Conservation (phyloP, 2,888 invertebrate genomes). For the Teleogryllus oceanicus region DNA sequence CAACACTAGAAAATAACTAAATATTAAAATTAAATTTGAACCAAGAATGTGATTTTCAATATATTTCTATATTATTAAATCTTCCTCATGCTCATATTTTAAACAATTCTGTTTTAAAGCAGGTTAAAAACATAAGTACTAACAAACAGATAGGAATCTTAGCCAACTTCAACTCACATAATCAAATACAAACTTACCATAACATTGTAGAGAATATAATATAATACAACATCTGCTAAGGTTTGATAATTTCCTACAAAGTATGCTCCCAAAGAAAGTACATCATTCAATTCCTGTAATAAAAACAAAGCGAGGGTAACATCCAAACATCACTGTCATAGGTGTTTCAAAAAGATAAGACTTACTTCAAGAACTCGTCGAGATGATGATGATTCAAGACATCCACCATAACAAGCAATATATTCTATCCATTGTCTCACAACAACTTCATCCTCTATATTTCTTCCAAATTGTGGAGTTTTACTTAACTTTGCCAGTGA, state of each 20-base stretch:
- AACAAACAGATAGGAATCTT: neutral
- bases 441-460: constrained; percentile 46
- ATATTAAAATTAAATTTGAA: no score
- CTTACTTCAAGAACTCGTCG: constrained; percentile 37
- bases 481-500: constrained; percentile 50
- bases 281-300: constrained; percentile 56
- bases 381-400: constrained; percentile 46
- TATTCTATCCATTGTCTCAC: constrained; percentile 68
- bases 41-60: no score
- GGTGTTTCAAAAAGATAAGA: neutral
- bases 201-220: constrained; percentile 61
- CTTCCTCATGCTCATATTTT: no score
- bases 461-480: constrained; percentile 46
- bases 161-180: neutral
- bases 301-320: neutral
- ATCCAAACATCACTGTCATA: neutral
- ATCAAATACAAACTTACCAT: constrained; percentile 54
- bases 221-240: constrained; percentile 66
- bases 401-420: constrained; percentile 55
- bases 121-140: constrained; percentile 25
- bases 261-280: constrained; percentile 55
- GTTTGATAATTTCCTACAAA: constrained; percentile 57
- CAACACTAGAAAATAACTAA: no score
- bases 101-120: no score
- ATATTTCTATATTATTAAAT: no score